Base-by-base conservation (phyloP, 2,888 invertebrate genomes). In the Drosophila picticornis region DNA sequence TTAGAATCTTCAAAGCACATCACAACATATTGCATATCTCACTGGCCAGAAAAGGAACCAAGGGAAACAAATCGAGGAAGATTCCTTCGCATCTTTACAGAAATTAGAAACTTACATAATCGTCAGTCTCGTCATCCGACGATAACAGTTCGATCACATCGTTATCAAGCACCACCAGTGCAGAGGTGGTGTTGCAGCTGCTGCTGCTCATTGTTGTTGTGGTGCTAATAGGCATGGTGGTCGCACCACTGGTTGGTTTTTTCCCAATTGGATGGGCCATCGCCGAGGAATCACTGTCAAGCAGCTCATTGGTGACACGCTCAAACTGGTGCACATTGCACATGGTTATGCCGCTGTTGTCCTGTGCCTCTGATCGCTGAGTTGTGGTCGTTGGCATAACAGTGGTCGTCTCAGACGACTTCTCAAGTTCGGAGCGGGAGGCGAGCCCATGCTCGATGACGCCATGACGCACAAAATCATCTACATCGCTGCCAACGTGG, bases 261-360 rank as follows among this genome's bases (percentile, higher is more conserved):
- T 25, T 0, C 0, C n/a, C 16, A 0, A 60, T 51, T 50, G 94
- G 71, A 94, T 94, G 51, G 94, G 94, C 46, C 94, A 93, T 36
- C 94, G 91, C 1, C 94, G 86, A 84, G 40, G 46, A 53, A 4
- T 59, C 10, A 3, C 0, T 6, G 10, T 85, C 79, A 22, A 61
- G 79, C 4, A 75, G 4, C n/a, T 86, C 73, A 22, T 63, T 71
- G 19, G 6, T 0, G 11, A 85, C 67, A 2, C 84, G 72, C 7
- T 94, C 46, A 68, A 84, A 92, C 94, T 94, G 80, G 94, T 94
- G 32, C 94, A 67, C 53, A 0, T 4, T 10, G 22, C 22, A 16
- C 7, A 83, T 29, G 36, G 59, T 22, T 25, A 13, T 52, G 2
- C 5, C 36, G 25, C 2, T 32, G 9, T 10, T n/a, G 25, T 16